Evolutionary conservation across 2,888 invertebrate species (phyloP), one percentile per base, ranked within the genome.

Genomic region (Neria commutata): DNA sequence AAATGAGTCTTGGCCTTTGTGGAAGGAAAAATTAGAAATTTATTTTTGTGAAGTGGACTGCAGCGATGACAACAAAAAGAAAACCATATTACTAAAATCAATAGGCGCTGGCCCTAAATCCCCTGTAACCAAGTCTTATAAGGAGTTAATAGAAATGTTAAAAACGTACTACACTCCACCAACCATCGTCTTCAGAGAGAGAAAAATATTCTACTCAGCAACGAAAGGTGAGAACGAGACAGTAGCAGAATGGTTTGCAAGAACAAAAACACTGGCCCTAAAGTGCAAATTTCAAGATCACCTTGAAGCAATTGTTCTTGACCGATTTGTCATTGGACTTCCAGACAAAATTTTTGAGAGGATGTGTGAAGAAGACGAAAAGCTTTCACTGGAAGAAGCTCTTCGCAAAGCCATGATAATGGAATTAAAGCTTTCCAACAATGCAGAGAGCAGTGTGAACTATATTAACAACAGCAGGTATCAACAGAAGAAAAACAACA

Each of bases 341-440:
- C 49, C 33, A 29, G 29, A 33, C 19, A 6, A 29, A 50, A 2
- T 50, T 2, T 50, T 33, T 17, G 33, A 50, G 16, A n/a, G 33
- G 33, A 14, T 33, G 14, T 50, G 49, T 17, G 11, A 50, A 17
- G 50, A 45, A 29, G 19, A 50, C 19, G 29, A 50, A 24, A 50
- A 29, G 6, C 11, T 50, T 16, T 26, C 50, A 6, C 17, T 33
- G 10, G 25, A 11, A 19, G 17, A 8, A n/a, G 29, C 50, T 21
- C 33, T 33, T 8, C 25, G 33, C 5, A 50, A 48, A 25, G 48
- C 48, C 1, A 25, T 24, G 25, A 24, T 48, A 48, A 16, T 50
- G 16, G 33, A 29, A 29, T 33, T 29, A 8, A 45, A 45, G 19
- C 19, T 45, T 19, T 16, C 45, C 11, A 19, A 10, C 11, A 45